Evolutionary conservation across 2,113 vertebrate species (phyloP), one percentile per base, ranked within the genome.

Genomic region (Triplophysa tibetana): DNA sequence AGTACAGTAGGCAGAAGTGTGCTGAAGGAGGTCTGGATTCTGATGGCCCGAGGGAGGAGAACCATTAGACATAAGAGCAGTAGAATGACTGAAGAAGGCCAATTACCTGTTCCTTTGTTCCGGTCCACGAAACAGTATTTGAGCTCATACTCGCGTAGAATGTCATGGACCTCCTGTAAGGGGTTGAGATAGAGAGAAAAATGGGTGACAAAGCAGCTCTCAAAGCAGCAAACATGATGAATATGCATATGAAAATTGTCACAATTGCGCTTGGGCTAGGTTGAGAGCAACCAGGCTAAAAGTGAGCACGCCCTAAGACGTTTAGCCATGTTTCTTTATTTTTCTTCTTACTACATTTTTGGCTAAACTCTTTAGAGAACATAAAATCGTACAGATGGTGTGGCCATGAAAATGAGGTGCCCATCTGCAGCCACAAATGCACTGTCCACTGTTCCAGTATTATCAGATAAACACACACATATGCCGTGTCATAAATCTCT

Each of bases 81-180:
- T 21, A 66, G 72, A 21, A 77, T 79, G 54, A 62, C 54, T 66
- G 45, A 61, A 77, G 52, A 66, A 68, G 63, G 62, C 78, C 74
- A 77, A 70, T 94, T 94, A 99, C 98, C 98, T 93, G 96, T 99
- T 88, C 95, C 96, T 92, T 97, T 99, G 91, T 96, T 99, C 87
- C 95, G 95, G 91, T 99, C 98, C 93, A 99, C 96, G 26, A 99
- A 99, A 89, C 98, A 98, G 73, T 98, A 99, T 81, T 99, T 99
- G 83, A 99, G 92, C 84, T 99, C 98, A 75, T 97, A 99, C 79
- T 96, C 95, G 85, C 94, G 95, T 86, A 99, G 92, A 85, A 99
- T 93, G 79, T 97, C 96, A 62, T 98, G 96, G 88, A 99, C 95
- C 82, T 99, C 98, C 98, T 99, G 82, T 43, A 79, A 89, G 48